Percentiles rank a stretch among this genome's conserved stretches.
phyloP scores from a whole-genome alignment of 2,797 vertebrate genomes.

The Carapus acus region DNA sequence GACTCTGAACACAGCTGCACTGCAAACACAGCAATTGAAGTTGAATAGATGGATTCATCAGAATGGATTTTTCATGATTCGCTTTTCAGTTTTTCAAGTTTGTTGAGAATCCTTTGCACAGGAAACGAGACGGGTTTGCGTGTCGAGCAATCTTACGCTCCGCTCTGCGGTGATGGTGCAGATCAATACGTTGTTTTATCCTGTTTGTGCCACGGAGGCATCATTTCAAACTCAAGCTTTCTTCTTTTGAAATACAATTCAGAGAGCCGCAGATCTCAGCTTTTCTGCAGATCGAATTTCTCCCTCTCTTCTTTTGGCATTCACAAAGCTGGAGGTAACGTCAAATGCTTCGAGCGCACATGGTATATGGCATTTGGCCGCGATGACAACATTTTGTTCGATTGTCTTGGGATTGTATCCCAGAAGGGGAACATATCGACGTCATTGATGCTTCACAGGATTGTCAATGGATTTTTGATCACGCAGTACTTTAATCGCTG shows the following conservation, averaged over 20 bases:
- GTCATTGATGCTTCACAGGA: too few relatives aligned
- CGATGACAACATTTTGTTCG: too few relatives aligned
- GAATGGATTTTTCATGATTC: constrained; percentile 26
- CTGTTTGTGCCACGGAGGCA: constrained; percentile 12
- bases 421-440: too few relatives aligned
- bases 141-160: constrained; percentile 12
- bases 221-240: constrained; percentile 25
- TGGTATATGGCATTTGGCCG: too few relatives aligned
- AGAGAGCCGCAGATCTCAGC: neutral
- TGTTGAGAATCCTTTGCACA: constrained; percentile 23
- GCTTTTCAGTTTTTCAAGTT: constrained; percentile 17
- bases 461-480: too few relatives aligned
- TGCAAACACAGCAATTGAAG: constrained; percentile 45
- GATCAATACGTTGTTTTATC: constrained; percentile 27
- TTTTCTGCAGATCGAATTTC: constrained; percentile 13
- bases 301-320: constrained; percentile 11
- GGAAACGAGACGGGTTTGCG: constrained; percentile 22
- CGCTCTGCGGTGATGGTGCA: constrained; percentile 17
- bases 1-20: constrained; percentile 28
- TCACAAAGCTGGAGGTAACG: too few relatives aligned
- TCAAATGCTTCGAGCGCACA: too few relatives aligned
- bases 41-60: constrained; percentile 37
- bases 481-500: too few relatives aligned
- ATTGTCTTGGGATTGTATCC: too few relatives aligned
- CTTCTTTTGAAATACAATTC: constrained; percentile 1